phyloP scores from a whole-genome alignment of 2,113 vertebrate genomes.

The Nycticryphes semicollaris region DNA sequence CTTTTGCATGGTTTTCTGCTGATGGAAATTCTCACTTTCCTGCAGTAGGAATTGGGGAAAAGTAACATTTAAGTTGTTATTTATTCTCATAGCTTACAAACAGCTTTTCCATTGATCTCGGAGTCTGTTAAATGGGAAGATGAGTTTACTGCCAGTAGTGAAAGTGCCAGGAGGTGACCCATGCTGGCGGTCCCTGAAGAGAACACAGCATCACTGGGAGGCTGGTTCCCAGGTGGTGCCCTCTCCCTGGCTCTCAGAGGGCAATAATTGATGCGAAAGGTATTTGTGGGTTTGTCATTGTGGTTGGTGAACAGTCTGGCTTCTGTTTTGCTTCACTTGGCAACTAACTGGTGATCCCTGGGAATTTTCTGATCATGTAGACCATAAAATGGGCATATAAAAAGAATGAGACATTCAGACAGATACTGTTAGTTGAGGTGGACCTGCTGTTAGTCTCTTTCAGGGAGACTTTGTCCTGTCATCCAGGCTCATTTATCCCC shows the following conservation, averaged over 20 bases:
- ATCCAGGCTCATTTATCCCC: not conserved
- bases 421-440: not conserved
- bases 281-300: rapidly evolving
- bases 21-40: not conserved
- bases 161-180: not conserved
- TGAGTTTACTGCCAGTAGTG: not conserved
- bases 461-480: not conserved
- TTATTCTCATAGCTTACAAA: not conserved
- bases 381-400: not conserved
- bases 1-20: not conserved
- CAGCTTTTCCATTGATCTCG: not conserved
- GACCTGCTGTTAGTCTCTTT: not conserved
- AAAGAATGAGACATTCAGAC: not conserved
- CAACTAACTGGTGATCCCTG: not conserved
- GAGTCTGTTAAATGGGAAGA: not conserved
- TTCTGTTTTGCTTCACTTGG: not conserved
- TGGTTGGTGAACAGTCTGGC: not conserved
- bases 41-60: not conserved
- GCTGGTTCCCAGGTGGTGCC: not conserved
- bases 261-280: not conserved
- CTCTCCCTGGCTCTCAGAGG: not conserved
- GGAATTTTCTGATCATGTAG: not conserved
- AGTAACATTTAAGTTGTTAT: not conserved
- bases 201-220: not conserved
- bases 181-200: rapidly evolving